These are phyloP conservation scores for Tetragonula clypearis DNA, from an alignment of 1,140 invertebrate species.

Conservation along the genomic window DNA sequence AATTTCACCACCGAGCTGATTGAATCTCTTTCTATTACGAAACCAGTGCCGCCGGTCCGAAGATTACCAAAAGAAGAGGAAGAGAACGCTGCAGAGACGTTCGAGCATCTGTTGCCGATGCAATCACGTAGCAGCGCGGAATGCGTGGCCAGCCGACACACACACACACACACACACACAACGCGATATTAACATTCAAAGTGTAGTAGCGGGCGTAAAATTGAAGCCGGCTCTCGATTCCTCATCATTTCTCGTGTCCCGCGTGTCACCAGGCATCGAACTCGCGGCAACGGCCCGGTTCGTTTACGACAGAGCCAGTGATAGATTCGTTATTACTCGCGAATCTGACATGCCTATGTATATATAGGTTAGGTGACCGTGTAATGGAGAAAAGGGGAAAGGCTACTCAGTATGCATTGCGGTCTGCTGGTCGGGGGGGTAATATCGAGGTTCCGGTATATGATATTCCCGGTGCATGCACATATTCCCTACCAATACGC, in stretches of 20 bases:
- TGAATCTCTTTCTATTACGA: neutral
- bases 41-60: neutral
- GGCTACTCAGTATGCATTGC: slow-evolving; percentile 81
- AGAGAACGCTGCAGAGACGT: no score
- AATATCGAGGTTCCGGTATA: slow-evolving; percentile 73
- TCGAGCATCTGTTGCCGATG: neutral
- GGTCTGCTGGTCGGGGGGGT: slow-evolving; percentile 68
- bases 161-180: neutral
- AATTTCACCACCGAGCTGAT: neutral
- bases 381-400: slow-evolving; percentile 76
- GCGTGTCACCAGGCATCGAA: neutral
- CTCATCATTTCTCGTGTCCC: no score
- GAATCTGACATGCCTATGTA: slow-evolving; percentile 76
- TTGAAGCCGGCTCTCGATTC: neutral
- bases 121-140: slow-evolving; percentile 6
- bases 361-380: slow-evolving; percentile 72
- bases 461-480: slow-evolving; percentile 68
- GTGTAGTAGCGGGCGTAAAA: neutral
- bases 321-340: slow-evolving; percentile 78
- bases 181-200: slow-evolving; percentile 36
- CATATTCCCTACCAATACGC: slow-evolving; percentile 28
- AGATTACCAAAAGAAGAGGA: slow-evolving; percentile 5
- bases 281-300: slow-evolving; percentile 2
- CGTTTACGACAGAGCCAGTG: slow-evolving; percentile 60
- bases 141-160: neutral